A percentile compares a stretch with the other conserved stretches of the same genome.
phyloP scores from a whole-genome alignment of 2,113 vertebrate genomes.

The Takifugu bimaculatus region DNA sequence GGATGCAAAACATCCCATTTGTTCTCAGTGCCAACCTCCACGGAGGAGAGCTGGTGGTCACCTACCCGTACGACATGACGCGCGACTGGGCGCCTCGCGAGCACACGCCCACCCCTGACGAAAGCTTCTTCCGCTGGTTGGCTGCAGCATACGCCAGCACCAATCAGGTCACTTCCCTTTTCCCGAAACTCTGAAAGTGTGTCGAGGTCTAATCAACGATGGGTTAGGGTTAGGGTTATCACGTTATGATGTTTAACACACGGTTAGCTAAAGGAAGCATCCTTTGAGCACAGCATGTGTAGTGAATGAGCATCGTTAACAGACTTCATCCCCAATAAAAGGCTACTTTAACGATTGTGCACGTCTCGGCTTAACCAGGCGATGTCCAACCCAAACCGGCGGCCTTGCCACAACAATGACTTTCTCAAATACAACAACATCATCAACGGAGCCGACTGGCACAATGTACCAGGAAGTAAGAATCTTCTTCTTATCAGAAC shows the following conservation, averaged over 20 bases:
- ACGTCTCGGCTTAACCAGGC: slow-evolving; percentile 61
- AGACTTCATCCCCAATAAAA: too few relatives aligned
- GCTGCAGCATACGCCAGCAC: slow-evolving; percentile 87
- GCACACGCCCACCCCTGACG: slow-evolving; percentile 77
- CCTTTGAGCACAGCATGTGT: too few relatives aligned
- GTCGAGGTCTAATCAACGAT: too few relatives aligned
- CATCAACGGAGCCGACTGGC: slow-evolving; percentile 89
- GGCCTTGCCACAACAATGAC: slow-evolving; percentile 86
- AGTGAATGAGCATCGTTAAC: too few relatives aligned
- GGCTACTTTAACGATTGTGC: too few relatives aligned
- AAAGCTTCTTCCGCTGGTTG: slow-evolving; percentile 92
- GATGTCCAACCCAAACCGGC: slow-evolving; percentile 83
- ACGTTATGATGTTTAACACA: too few relatives aligned
- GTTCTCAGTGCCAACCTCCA: slow-evolving; percentile 91
- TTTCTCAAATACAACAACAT: slow-evolving; percentile 84
- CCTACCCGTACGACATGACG: slow-evolving; percentile 79
- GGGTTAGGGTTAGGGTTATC: too few relatives aligned
- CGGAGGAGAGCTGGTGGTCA: slow-evolving; percentile 87
- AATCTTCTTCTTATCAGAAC: slow-evolving; percentile 3
- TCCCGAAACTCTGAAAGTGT: too few relatives aligned
- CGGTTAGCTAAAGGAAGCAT: too few relatives aligned
- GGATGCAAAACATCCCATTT: slow-evolving; percentile 91
- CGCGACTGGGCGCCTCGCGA: slow-evolving; percentile 73
- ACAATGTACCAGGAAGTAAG: slow-evolving; percentile 85
- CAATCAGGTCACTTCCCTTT: slow-evolving; percentile 61